Percentiles rank a stretch among this genome's conserved stretches.
Evolutionary conservation across 1,140 invertebrate genomes (phyloP).

Genomic region (Hormaphis cornu): DNA sequence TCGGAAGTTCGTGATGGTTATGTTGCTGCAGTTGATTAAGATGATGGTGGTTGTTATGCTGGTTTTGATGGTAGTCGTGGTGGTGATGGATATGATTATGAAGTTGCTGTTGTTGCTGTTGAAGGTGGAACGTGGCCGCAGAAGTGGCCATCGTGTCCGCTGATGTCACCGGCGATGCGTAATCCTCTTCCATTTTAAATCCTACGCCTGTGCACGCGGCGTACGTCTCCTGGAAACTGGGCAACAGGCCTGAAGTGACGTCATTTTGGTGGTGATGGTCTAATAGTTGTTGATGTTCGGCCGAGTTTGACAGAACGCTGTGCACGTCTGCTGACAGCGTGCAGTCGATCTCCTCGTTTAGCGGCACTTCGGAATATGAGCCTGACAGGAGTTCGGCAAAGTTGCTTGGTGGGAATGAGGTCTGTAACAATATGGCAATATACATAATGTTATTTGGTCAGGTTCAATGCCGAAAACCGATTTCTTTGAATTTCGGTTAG

Average conservation of each 20-base stretch:
- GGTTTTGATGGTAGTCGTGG: conserved; percentile 29
- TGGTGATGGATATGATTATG: conserved; percentile 37
- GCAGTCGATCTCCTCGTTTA: conserved; percentile 47
- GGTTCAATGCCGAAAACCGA: too few species aligned
- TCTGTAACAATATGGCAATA: conserved; percentile 42
- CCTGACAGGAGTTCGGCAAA: conserved; percentile 52
- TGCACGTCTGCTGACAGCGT: conserved; percentile 39
- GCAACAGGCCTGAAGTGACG: conserved; percentile 47
- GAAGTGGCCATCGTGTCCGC: conserved; percentile 21
- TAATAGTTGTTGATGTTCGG: conserved; percentile 77
- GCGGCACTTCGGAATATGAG: conserved; percentile 45
- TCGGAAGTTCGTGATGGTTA: conserved; percentile 33
- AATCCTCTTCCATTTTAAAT: conserved; percentile 48
- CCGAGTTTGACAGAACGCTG: conserved; percentile 53
- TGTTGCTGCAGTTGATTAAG: conserved; percentile 39
- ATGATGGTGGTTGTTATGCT: conserved; percentile 20
- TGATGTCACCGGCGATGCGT: conserved; percentile 48
- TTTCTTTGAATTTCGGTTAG: too few species aligned
- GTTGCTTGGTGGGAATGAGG: conserved; percentile 53
- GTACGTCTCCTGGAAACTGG: conserved; percentile 41
- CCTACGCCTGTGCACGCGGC: conserved; percentile 36
- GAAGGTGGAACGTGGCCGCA: conserved; percentile 36
- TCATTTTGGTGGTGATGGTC: conserved; percentile 40
- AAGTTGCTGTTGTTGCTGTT: conserved; percentile 36
- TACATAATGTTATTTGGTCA: too few species aligned